Conservation (phyloP, 1,140 invertebrate species). For the Hypothenemus hampei region DNA sequence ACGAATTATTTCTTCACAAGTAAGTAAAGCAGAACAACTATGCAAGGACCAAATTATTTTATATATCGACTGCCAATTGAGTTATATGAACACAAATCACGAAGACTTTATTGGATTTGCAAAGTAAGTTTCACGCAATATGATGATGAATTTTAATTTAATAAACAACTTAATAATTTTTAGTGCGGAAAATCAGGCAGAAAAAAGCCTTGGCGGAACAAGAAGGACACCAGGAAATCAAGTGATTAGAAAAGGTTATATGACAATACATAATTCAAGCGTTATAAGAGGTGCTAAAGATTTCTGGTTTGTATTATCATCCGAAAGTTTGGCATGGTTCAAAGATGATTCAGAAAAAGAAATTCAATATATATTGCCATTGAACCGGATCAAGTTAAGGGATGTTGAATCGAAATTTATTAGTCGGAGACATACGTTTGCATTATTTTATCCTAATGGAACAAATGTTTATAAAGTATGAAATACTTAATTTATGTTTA, state of each 20-base stretch:
- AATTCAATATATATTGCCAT: conserved; percentile 98
- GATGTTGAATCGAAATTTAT: conserved; percentile 93
- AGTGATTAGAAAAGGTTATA: conserved; percentile 98
- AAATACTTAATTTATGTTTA: neutral
- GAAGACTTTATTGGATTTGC: conserved; percentile 99
- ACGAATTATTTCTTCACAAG: conserved; percentile 89
- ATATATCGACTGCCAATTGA: conserved; percentile 93
- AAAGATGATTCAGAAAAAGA: conserved; percentile 99
- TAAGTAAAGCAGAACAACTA: conserved; percentile 88
- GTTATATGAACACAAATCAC: conserved; percentile 99
- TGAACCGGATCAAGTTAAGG: conserved; percentile 93
- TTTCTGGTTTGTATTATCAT: conserved; percentile 99
- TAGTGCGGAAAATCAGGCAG: conserved; percentile 94
- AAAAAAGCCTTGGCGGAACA: conserved; percentile 80
- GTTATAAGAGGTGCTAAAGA: conserved; percentile 92
- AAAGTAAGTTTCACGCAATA: conserved; percentile 67
- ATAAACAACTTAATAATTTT: conserved; percentile 44
- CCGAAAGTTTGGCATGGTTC: conserved; percentile 97
- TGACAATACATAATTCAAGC: conserved; percentile 95
- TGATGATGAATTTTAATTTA: conserved; percentile 6
- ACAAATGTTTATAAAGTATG: conserved; percentile 87
- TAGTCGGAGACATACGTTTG: conserved; percentile 94
- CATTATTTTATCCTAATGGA: conserved; percentile 95
- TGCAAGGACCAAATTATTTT: conserved; percentile 95
- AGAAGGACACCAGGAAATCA: conserved; percentile 87